phyloP scores from a whole-genome alignment of 1,140 invertebrate genomes.

The Drosophila ercepeae region DNA sequence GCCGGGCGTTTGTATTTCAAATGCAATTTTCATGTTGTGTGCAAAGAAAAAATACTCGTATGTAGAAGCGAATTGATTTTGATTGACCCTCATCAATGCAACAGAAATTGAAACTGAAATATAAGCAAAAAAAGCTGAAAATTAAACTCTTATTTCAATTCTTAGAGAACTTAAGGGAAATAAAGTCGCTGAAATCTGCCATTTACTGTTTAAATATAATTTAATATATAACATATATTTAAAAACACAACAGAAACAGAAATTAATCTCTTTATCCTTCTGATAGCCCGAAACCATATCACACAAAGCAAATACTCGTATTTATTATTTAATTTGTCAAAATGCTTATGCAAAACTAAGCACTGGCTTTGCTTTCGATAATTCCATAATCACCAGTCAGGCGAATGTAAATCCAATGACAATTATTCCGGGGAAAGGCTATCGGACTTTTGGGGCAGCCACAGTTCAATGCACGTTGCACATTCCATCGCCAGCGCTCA shows the following conservation, averaged over 20 bases:
- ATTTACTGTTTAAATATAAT: too few relatives aligned
- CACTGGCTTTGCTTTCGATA: neutral
- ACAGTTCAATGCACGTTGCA: constrained; percentile 46
- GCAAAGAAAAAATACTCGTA: neutral
- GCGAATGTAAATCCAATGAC: constrained; percentile 3
- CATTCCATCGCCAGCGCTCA: constrained; percentile 15
- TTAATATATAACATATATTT: too few relatives aligned
- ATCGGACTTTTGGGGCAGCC: neutral
- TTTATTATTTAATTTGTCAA: neutral
- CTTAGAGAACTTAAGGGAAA: too few relatives aligned
- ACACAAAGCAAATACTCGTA: neutral
- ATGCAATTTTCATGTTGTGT: constrained; percentile 35
- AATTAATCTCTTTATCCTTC: neutral
- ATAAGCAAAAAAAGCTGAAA: too few relatives aligned
- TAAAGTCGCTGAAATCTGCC: too few relatives aligned
- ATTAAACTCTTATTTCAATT: too few relatives aligned
- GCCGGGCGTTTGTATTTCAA: constrained; percentile 19
- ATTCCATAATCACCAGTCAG: constrained; percentile 9
- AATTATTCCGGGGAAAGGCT: constrained; percentile 7
- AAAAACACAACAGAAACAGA: neutral
- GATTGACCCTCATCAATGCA: neutral
- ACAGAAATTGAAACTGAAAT: neutral
- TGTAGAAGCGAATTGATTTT: neutral
- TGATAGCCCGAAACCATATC: too few relatives aligned
- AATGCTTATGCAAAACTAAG: constrained; percentile 1